Evolutionary conservation across 1,140 invertebrate genomes (phyloP), one percentile per base, ranked within the genome.

Genomic region (Eumaeus atala): DNA sequence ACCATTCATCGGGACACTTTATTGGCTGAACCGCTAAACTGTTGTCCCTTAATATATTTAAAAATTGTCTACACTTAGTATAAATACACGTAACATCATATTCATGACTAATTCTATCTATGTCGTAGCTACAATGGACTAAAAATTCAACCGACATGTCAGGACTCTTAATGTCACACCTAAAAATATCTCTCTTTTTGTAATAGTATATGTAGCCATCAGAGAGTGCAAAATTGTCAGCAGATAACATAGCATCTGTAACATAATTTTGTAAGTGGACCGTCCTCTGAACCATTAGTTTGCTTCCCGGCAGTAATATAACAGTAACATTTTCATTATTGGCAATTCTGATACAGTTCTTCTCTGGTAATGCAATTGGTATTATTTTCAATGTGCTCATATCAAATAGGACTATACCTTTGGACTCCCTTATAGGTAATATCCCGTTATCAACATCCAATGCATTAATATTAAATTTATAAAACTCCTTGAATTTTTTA

Each of bases 361-460:
- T 71, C 10, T 85, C 79, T 0, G 77, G 70, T 21, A 85, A 59
- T 9, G 70, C 67, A 5, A 77, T 74, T 36, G 79, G 80, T 53
- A 85, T 73, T 47, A 77, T 72, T 51, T 81, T 82, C 12, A 85
- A 56, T 11, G 62, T 72, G 40, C 52, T 62, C 44, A 70, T 62
- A 54, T 85, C 80, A 55, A 81, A 85, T 2, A 84, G 51, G 10
- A 81, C 59, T 11, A 74, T 61, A 6, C 82, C 80, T 53, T 66
- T 67, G 1, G 68, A 62, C 34, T 80, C 77, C 65, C 66, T 72
- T 36, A 85, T 51, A 1, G 79, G 73, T 44, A 85, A 54, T 35
- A 85, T 54, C 0, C 77, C 75, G 53, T 76, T 74, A 53, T 82
- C 66, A 17, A 82, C 67, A 10, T 69, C 67, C 35, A 85, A 59